phyloP scores from a whole-genome alignment of 1,140 invertebrate genomes.

The Cotesia vestalis region DNA sequence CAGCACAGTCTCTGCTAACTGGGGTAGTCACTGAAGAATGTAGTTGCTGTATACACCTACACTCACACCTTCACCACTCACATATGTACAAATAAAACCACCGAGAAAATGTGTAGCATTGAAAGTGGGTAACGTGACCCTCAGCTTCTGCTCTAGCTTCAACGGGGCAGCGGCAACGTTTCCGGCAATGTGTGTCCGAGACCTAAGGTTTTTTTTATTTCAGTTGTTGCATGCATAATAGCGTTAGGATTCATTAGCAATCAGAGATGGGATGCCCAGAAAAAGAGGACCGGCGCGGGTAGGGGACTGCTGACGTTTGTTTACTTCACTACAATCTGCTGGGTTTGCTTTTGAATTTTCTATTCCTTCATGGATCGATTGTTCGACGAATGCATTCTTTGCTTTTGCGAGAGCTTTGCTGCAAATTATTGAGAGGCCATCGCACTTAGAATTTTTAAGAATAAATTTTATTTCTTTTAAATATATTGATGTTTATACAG shows the following conservation, averaged over 20 bases:
- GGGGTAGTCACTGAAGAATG: neutral
- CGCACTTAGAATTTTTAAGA: too few relatives aligned
- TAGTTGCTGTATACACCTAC: slow-evolving; percentile 5
- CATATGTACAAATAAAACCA: neutral
- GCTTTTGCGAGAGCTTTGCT: too few relatives aligned
- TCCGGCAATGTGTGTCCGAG: slow-evolving; percentile 11
- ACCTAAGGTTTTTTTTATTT: slow-evolving; percentile 57
- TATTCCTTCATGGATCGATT: neutral
- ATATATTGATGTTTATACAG: too few relatives aligned
- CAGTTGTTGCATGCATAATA: slow-evolving; percentile 65
- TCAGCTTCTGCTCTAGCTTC: neutral
- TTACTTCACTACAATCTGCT: slow-evolving; percentile 36
- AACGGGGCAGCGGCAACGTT: slow-evolving; percentile 10
- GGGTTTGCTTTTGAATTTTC: slow-evolving; percentile 20
- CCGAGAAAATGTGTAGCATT: neutral
- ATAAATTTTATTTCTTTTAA: too few relatives aligned
- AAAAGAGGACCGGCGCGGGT: slow-evolving; percentile 13
- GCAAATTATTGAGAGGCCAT: too few relatives aligned
- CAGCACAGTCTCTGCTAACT: neutral
- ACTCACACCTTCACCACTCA: too few relatives aligned
- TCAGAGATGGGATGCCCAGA: slow-evolving; percentile 59
- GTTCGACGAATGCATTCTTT: slow-evolving; percentile 16
- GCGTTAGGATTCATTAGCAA: slow-evolving; percentile 68
- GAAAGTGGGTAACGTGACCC: slow-evolving; percentile 27
- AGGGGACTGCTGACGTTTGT: neutral